These are phyloP conservation scores for Panzeria rudis DNA, from an alignment of 2,888 invertebrate genomes.

Conservation along the genomic window DNA sequence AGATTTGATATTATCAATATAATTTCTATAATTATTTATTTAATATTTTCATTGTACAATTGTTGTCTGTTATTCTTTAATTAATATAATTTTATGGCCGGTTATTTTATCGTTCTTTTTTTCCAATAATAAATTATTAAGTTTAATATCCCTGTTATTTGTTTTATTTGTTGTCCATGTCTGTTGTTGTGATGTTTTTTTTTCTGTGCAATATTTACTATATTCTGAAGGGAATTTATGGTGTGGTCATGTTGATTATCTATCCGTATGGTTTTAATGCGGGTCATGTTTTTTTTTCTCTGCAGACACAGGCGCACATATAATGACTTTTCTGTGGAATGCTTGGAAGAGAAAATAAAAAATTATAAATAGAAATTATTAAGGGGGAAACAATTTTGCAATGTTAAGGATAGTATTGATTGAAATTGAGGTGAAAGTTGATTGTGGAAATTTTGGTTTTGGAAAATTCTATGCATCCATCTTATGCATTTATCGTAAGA, in stretches of 20 bases:
- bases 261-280: constrained; percentile 26
- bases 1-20: constrained; percentile 14
- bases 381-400: not conserved
- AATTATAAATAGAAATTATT: constrained; percentile 16
- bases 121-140: constrained; percentile 37
- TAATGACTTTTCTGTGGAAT: constrained; percentile 1
- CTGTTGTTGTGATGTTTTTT: not conserved
- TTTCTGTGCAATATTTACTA: constrained; percentile 7
- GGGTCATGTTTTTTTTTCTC: constrained; percentile 10
- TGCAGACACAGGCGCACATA: not conserved
- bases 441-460: too few relatives aligned
- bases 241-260: constrained; percentile 56
- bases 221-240: constrained; percentile 27
- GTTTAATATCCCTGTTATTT: constrained; percentile 41
- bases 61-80: constrained; percentile 31
- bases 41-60: constrained; percentile 2
- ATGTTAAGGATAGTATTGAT: too few relatives aligned
- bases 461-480: too few relatives aligned
- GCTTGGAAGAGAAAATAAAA: not conserved
- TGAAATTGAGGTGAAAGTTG: too few relatives aligned
- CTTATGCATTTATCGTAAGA: too few relatives aligned
- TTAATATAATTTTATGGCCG: constrained; percentile 35
- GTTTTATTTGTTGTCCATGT: constrained; percentile 23
- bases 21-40: constrained; percentile 26
- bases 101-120: constrained; percentile 7